These are phyloP conservation scores for Podargus strigoides DNA, from an alignment of 2,797 vertebrate species.

Conservation along the genomic window DNA sequence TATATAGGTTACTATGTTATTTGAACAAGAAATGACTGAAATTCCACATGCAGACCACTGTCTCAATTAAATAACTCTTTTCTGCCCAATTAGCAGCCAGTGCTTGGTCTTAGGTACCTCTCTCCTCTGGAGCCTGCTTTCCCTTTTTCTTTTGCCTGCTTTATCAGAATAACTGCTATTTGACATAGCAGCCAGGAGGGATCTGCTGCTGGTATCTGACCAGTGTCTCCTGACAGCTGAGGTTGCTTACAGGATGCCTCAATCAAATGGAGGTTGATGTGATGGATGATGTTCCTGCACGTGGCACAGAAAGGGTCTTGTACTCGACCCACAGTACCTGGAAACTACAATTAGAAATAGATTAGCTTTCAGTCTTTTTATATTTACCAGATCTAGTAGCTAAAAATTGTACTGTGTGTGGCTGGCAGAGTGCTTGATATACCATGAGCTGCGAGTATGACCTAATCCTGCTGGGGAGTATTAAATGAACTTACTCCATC, in stretches of 20 bases:
- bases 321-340: neutral
- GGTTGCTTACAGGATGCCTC: neutral
- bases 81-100: neutral
- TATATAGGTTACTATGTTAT: constrained; percentile 8
- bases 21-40: constrained; percentile 41
- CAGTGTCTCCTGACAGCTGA: neutral
- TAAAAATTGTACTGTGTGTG: neutral
- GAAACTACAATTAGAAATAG: neutral
- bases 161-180: neutral
- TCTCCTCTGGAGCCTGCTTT: neutral
- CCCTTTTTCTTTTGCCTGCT: neutral
- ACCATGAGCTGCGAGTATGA: neutral
- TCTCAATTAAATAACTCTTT: neutral
- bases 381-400: neutral
- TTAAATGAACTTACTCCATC: neutral
- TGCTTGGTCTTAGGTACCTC: neutral
- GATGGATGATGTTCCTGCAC: neutral
- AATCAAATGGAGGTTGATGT: neutral
- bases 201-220: neutral
- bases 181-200: neutral
- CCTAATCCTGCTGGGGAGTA: neutral
- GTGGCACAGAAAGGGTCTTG: neutral
- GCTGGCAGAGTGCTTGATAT: neutral
- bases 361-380: neutral
- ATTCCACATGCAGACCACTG: neutral